These are phyloP conservation scores for Diadumene lineata DNA, from an alignment of 92 coral and sea anemone species.

Conservation along the genomic window DNA sequence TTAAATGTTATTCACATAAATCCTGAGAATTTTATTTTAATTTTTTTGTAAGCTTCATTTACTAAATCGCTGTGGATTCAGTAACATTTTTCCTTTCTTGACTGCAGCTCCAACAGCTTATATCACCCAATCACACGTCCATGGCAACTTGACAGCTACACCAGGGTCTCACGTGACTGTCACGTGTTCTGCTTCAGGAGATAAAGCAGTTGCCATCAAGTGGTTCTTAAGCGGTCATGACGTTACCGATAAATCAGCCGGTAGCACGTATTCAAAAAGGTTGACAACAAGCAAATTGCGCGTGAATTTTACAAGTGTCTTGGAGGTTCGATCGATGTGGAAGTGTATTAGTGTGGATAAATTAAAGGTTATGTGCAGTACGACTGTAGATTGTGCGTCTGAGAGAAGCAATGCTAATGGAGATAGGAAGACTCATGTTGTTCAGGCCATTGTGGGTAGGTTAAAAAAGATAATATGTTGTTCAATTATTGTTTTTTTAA, in stretches of 20 bases:
- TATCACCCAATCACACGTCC: neutral
- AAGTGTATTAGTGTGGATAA: neutral
- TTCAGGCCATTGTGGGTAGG: neutral
- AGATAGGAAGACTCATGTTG: neutral
- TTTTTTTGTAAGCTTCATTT: neutral
- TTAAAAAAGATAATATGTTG: no score
- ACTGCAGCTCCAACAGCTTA: neutral
- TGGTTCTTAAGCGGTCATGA: neutral
- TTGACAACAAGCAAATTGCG: neutral
- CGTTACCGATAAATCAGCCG: neutral
- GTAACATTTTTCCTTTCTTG: neutral
- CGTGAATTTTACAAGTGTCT: constrained; percentile 10
- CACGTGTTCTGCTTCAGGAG: neutral
- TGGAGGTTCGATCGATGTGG: neutral
- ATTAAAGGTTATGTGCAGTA: neutral
- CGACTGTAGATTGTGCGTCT: neutral
- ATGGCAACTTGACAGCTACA: neutral
- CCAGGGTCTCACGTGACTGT: neutral
- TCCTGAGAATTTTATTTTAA: no score
- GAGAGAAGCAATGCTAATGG: neutral
- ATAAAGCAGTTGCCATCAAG: neutral
- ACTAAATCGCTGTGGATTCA: neutral
- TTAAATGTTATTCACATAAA: neutral
- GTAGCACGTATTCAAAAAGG: neutral
- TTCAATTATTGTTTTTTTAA: no score